Conservation (phyloP, 2,888 invertebrate species). For the Eustalomyia histrio region DNA sequence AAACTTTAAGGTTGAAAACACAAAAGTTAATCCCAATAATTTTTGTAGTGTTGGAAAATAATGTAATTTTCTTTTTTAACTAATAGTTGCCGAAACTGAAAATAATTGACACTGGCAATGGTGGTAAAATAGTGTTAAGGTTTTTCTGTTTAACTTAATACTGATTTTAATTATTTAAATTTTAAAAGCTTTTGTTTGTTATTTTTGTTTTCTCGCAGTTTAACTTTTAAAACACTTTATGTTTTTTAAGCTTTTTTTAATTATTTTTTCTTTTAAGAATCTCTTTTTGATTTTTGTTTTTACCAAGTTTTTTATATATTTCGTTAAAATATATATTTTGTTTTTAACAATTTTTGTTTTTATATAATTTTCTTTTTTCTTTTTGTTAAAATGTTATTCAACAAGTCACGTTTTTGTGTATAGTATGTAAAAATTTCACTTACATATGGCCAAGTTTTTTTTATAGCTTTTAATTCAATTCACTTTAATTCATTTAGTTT, state of each 20-base stretch:
- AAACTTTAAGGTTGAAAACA: neutral
- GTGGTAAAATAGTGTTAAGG: neutral
- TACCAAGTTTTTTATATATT: no score
- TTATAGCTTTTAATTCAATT: constrained; percentile 5
- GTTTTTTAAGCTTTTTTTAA: no score
- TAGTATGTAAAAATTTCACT: constrained; percentile 1
- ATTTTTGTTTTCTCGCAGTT: neutral
- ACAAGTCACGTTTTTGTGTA: constrained; percentile 58
- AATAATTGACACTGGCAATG: no score
- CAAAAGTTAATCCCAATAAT: neutral
- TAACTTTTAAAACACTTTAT: no score
- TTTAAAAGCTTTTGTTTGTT: neutral
- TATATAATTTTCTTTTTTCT: neutral
- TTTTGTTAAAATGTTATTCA: constrained; percentile 44
- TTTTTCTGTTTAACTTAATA: neutral
- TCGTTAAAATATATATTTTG: no score
- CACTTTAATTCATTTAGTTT: constrained; percentile 1
- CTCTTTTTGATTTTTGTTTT: no score
- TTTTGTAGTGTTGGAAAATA: no score
- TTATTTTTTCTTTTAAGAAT: no score
- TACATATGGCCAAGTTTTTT: neutral
- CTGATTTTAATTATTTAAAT: neutral
- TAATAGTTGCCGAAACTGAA: no score
- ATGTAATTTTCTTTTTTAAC: neutral
- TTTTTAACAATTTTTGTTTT: neutral